Percentiles rank a stretch among this genome's conserved stretches.
Evolutionary conservation across 2,113 vertebrate genomes (phyloP).

Genomic region (Mirza zaza): DNA sequence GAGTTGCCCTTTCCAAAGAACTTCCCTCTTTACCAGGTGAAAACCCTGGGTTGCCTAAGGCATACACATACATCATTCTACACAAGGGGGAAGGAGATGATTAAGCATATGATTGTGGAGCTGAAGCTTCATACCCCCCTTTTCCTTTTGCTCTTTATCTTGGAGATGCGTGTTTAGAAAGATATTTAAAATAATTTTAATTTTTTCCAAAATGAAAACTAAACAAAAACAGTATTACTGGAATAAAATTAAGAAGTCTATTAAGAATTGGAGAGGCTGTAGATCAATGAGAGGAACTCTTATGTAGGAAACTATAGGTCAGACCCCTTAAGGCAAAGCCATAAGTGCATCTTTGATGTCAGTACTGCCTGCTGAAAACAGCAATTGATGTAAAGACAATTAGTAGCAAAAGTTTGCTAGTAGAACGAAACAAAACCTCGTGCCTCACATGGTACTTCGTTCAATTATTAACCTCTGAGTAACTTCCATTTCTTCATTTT

Average conservation of each 20-base stretch:
- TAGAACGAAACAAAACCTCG: no score
- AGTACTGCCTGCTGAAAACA: no score
- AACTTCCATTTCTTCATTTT: no score
- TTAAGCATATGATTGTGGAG: not conserved
- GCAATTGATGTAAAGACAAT: no score
- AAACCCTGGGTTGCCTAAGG: not conserved
- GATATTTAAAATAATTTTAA: not conserved
- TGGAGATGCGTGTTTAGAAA: not conserved
- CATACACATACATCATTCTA: not conserved
- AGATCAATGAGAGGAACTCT: not conserved
- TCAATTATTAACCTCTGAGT: no score
- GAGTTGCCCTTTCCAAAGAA: not conserved
- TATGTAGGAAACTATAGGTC: no score
- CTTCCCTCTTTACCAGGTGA: not conserved
- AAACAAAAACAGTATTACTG: not conserved
- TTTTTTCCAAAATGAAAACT: not conserved
- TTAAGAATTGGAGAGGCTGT: not conserved
- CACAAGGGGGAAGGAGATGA: not conserved
- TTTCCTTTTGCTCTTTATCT: not conserved
- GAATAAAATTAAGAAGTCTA: not conserved
- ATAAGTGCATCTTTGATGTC: no score
- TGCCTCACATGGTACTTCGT: no score
- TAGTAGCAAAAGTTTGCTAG: no score
- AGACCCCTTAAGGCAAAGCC: no score
- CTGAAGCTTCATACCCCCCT: no score